A percentile compares a stretch with the other conserved stretches of the same genome.
phyloP scores from a whole-genome alignment of 2,888 invertebrate species.

The Sarcophaga carnaria region DNA sequence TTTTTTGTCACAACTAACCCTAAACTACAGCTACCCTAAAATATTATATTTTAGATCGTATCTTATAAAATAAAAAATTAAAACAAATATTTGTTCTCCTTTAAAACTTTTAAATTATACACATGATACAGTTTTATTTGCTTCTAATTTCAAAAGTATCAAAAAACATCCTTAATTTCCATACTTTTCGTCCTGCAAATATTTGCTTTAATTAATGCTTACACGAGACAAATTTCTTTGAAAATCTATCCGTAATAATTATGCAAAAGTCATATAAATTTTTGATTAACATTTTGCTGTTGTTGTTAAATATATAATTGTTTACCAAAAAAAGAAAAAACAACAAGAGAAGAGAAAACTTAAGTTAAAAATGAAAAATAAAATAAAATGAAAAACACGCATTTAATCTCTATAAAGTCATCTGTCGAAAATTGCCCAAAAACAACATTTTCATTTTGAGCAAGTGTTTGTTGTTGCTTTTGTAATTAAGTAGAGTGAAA shows the following conservation, averaged over 20 bases:
- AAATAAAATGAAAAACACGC: neutral
- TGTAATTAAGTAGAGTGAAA: constrained; percentile 71
- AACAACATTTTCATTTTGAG: constrained; percentile 8
- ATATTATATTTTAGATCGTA: too few species aligned
- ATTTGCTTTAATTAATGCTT: neutral
- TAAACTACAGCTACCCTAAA: too few species aligned
- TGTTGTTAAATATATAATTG: constrained; percentile 12
- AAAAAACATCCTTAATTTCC: too few species aligned
- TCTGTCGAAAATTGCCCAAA: constrained; percentile 34
- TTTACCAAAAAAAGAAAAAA: neutral
- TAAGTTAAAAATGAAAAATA: constrained; percentile 11
- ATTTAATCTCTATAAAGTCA: constrained; percentile 51
- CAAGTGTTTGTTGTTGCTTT: constrained; percentile 7
- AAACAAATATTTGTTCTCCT: too few species aligned
- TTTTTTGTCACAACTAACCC: too few species aligned
- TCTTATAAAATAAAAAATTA: too few species aligned
- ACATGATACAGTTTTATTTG: too few species aligned
- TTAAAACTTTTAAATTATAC: too few species aligned
- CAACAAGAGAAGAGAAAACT: neutral
- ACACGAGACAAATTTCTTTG: neutral
- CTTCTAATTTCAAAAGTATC: too few species aligned
- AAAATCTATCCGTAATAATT: neutral
- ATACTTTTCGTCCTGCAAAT: neutral
- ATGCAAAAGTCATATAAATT: neutral
- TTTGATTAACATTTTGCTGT: neutral